Conservation (phyloP, 2,113 vertebrate species). For the Centropus unirufus region DNA sequence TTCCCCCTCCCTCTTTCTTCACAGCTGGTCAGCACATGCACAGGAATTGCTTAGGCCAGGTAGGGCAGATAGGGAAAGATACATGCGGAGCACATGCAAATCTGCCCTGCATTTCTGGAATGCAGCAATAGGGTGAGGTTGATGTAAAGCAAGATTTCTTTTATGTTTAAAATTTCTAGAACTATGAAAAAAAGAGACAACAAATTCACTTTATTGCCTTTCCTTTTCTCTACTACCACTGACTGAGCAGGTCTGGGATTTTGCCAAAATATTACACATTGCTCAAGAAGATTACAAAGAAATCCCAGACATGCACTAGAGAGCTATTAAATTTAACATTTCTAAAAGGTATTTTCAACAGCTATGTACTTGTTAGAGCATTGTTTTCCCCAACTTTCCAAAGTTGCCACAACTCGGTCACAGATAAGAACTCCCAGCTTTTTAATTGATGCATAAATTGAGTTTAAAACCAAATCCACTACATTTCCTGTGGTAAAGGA, state of each 20-base stretch:
- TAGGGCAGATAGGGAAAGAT: constrained; percentile 39
- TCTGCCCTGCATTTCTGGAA: constrained; percentile 50
- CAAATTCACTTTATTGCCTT: constrained; percentile 66
- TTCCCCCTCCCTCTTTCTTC: constrained; percentile 14
- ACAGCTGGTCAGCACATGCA: constrained; percentile 69
- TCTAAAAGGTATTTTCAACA: constrained; percentile 71
- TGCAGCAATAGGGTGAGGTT: constrained; percentile 49
- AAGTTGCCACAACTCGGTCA: constrained; percentile 48
- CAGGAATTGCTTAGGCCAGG: constrained; percentile 37
- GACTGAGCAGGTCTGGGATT: constrained; percentile 41
- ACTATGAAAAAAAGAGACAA: constrained; percentile 60
- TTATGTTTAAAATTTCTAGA: constrained; percentile 56
- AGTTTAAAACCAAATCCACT: constrained; percentile 60
- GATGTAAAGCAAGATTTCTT: constrained; percentile 61
- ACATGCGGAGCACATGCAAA: constrained; percentile 39
- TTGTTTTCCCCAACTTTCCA: constrained; percentile 43
- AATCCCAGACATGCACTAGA: constrained; percentile 66
- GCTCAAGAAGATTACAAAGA: constrained; percentile 72
- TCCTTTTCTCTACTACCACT: constrained; percentile 59
- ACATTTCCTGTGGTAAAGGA: constrained; percentile 70
- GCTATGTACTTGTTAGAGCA: constrained; percentile 49
- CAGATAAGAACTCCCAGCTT: constrained; percentile 57
- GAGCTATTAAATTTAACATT: constrained; percentile 64
- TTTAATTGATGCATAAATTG: constrained; percentile 65
- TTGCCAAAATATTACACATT: constrained; percentile 71